Evolutionary conservation across 2,113 vertebrate genomes (phyloP).

Genomic region (Hemibagrus wyckioides): DNA sequence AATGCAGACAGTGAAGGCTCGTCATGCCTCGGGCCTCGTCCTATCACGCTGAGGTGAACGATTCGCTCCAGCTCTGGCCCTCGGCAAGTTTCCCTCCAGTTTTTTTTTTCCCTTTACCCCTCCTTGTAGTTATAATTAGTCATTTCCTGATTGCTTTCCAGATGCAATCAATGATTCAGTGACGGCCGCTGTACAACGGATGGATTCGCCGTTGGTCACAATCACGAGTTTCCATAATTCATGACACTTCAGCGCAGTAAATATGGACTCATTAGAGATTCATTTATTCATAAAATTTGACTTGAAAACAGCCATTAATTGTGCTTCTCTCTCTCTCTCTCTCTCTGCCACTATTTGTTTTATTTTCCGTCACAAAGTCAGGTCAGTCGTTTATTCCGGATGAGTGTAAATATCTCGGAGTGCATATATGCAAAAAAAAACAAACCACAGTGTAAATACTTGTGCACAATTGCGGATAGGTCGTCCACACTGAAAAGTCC

Average conservation of each 20-base stretch:
- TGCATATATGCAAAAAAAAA: neutral
- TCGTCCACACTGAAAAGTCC: no score
- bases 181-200: conserved; percentile 11
- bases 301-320: conserved; percentile 41
- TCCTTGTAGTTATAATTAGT: conserved; percentile 31
- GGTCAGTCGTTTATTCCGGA: conserved; percentile 5
- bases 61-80: neutral
- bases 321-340: neutral
- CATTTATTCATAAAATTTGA: conserved; percentile 44
- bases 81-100: conserved; percentile 12
- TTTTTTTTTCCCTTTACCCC: neutral
- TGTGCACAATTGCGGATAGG: no score
- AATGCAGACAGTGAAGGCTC: conserved; percentile 15
- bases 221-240: conserved; percentile 43
- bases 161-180: conserved; percentile 36
- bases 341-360: neutral
- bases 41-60: neutral
- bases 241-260: conserved; percentile 32
- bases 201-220: conserved; percentile 40
- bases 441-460: neutral
- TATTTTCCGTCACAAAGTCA: neutral
- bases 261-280: conserved; percentile 37
- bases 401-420: neutral
- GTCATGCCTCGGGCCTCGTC: conserved; percentile 27
- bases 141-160: conserved; percentile 46